Conservation (phyloP, 1,140 invertebrate genomes). For the Chionoecetes opilio region DNA sequence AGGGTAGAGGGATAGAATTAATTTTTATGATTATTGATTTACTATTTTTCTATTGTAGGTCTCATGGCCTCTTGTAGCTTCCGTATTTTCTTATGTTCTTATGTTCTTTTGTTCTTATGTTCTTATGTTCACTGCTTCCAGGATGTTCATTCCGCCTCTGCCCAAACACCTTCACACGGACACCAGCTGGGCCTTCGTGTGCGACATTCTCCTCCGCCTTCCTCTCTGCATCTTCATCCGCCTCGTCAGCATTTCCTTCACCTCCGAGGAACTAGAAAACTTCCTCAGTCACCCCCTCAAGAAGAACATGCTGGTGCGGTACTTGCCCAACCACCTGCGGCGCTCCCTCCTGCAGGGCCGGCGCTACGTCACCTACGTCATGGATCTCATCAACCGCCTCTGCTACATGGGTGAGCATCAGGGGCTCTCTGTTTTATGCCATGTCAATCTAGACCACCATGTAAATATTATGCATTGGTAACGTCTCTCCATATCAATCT, state of each 20-base stretch:
- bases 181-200: slow-evolving; percentile 90
- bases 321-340: slow-evolving; percentile 85
- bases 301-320: slow-evolving; percentile 87
- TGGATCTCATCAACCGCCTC: slow-evolving; percentile 85
- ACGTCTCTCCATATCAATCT: too few relatives aligned
- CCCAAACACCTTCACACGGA: slow-evolving; percentile 86
- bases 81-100: too few relatives aligned
- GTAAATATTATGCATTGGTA: too few relatives aligned
- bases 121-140: slow-evolving; percentile 83
- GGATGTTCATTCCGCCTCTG: slow-evolving; percentile 89
- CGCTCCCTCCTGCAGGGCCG: slow-evolving; percentile 86
- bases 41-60: too few relatives aligned
- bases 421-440: too few relatives aligned
- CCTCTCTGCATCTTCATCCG: slow-evolving; percentile 90
- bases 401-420: slow-evolving; percentile 75
- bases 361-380: slow-evolving; percentile 87
- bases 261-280: slow-evolving; percentile 86
- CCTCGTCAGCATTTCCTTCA: slow-evolving; percentile 87
- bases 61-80: too few relatives aligned
- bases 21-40: too few relatives aligned
- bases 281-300: slow-evolving; percentile 89
- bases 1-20: not conserved
- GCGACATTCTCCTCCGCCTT: slow-evolving; percentile 89
- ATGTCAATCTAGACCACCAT: too few relatives aligned
- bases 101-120: not conserved